These are phyloP conservation scores for Euproctis similis DNA, from an alignment of 2,888 invertebrate species.

Conservation along the genomic window DNA sequence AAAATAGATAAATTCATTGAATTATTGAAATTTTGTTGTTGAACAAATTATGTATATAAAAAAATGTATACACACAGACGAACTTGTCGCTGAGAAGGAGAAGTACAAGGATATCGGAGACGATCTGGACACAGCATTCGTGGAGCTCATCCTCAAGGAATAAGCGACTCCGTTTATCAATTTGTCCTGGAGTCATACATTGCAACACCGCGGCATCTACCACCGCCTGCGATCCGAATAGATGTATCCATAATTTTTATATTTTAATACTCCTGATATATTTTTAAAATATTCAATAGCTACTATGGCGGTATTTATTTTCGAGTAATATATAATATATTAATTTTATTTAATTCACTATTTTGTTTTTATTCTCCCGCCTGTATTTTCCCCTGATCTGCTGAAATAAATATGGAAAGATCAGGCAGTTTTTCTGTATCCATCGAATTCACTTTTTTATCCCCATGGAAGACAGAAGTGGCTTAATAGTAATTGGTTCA, in stretches of 20 bases:
- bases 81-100: slow-evolving; percentile 97
- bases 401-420: no score
- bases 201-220: slow-evolving; percentile 18
- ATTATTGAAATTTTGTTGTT: slow-evolving; percentile 4
- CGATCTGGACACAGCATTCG: slow-evolving; percentile 99
- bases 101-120: slow-evolving; percentile 99
- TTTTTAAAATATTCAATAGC: slow-evolving; percentile 64
- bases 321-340: slow-evolving; percentile 63
- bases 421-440: no score
- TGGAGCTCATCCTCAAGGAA: slow-evolving; percentile 89
- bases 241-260: slow-evolving; percentile 56
- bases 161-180: slow-evolving; percentile 41
- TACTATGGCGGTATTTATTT: slow-evolving; percentile 72
- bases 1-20: slow-evolving; percentile 3
- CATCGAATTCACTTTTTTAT: no score
- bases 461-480: no score
- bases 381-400: no score
- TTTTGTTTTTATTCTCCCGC: slow-evolving; percentile 31
- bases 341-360: slow-evolving; percentile 55
- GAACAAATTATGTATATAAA: no score
- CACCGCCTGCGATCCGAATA: slow-evolving; percentile 55
- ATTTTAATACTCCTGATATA: slow-evolving; percentile 70
- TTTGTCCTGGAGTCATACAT: slow-evolving; percentile 15
- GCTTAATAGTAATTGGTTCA: no score
- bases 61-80: slow-evolving; percentile 88